phyloP scores from a whole-genome alignment of 2,797 vertebrate genomes.

The Poecilia velifera region DNA sequence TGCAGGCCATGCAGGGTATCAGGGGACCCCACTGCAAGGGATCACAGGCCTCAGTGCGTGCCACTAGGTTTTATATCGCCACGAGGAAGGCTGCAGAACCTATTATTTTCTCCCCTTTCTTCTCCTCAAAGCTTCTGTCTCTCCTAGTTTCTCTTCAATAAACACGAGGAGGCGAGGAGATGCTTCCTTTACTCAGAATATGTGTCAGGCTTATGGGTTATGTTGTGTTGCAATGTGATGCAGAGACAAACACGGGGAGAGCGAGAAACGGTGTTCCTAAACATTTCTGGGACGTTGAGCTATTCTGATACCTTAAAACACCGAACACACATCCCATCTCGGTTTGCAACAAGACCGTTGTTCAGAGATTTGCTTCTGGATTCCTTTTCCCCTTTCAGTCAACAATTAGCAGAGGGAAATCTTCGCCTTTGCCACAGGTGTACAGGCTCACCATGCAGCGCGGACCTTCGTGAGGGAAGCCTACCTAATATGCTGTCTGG shows the following conservation, averaged over 20 bases:
- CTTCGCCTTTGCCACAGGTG: slow-evolving; percentile 87
- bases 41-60: slow-evolving; percentile 76
- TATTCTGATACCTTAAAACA: slow-evolving; percentile 48
- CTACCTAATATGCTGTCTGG: slow-evolving; percentile 98
- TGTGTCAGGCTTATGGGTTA: slow-evolving; percentile 73
- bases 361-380: slow-evolving; percentile 18
- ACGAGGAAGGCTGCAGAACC: slow-evolving; percentile 70
- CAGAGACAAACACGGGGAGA: slow-evolving; percentile 59
- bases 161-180: slow-evolving; percentile 73
- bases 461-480: slow-evolving; percentile 74
- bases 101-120: slow-evolving; percentile 64
- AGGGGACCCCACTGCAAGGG: slow-evolving; percentile 75
- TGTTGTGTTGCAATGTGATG: slow-evolving; percentile 64
- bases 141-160: slow-evolving; percentile 70
- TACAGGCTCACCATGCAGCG: slow-evolving; percentile 85
- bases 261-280: slow-evolving; percentile 54
- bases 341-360: slow-evolving; percentile 19
- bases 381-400: slow-evolving; percentile 12
- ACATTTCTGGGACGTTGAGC: slow-evolving; percentile 67
- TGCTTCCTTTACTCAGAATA: slow-evolving; percentile 75
- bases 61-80: slow-evolving; percentile 63
- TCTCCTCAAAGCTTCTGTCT: slow-evolving; percentile 75
- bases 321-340: slow-evolving; percentile 28
- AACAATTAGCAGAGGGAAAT: slow-evolving; percentile 70
- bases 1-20: slow-evolving; percentile 73